These are phyloP conservation scores for Leucophenga montana DNA, from an alignment of 2,888 invertebrate species.

Conservation along the genomic window DNA sequence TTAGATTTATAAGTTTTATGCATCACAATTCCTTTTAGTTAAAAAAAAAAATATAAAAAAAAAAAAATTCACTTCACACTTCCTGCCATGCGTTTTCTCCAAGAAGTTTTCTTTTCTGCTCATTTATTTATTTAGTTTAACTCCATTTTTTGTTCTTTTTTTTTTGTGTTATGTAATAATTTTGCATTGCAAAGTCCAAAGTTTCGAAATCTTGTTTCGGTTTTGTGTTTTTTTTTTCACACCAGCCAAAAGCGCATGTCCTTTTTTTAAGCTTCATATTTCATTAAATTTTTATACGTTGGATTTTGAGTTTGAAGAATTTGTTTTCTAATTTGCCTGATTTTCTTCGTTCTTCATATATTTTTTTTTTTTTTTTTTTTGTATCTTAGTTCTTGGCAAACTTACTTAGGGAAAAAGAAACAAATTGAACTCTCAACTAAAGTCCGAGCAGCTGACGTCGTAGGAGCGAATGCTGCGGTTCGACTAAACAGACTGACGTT, in stretches of 20 bases:
- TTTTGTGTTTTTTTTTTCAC: conserved; percentile 41
- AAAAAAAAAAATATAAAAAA: conserved; percentile 18
- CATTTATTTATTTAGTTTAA: neutral
- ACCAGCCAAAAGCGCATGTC: neutral
- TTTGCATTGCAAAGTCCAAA: neutral
- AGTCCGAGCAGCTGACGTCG: conserved; percentile 74
- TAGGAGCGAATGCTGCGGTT: conserved; percentile 75
- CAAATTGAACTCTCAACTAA: conserved; percentile 73
- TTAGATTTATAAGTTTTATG: conserved; percentile 32
- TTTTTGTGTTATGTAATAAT: too few species aligned
- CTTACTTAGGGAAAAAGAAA: conserved; percentile 74
- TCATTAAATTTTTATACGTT: conserved; percentile 42
- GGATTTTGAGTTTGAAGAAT: conserved; percentile 22
- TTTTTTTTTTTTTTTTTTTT: conserved; percentile 35
- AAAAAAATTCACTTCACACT: conserved; percentile 32
- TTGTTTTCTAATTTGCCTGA: conserved; percentile 17
- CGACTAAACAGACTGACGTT: conserved; percentile 74
- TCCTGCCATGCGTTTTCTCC: conserved; percentile 26
- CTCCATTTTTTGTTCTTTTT: conserved; percentile 15
- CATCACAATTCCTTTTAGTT: conserved; percentile 11
- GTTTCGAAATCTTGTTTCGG: conserved; percentile 37
- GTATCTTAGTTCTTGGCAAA: conserved; percentile 63
- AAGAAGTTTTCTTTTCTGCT: conserved; percentile 34
- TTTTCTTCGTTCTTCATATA: conserved; percentile 14
- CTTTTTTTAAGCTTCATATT: conserved; percentile 9